These are phyloP conservation scores for Campoletis raptor DNA, from an alignment of 2,888 invertebrate species.

Conservation along the genomic window DNA sequence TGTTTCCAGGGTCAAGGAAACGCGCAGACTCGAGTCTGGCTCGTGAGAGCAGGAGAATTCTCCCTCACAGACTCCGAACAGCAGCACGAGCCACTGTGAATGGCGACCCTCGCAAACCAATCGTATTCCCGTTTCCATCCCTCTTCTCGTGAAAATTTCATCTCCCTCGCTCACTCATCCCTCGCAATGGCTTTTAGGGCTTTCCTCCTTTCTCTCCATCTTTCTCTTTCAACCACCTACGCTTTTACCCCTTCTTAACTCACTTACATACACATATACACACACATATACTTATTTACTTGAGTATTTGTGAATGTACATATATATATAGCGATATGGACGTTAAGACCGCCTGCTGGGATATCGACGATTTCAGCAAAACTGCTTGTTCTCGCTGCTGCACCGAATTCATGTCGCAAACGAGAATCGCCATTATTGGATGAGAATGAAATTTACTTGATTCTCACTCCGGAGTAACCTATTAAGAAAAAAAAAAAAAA, in stretches of 20 bases:
- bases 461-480: neutral
- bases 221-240: constrained; percentile 37
- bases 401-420: constrained; percentile 68
- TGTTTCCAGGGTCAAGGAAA: constrained; percentile 80
- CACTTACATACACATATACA: neutral
- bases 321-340: constrained; percentile 12
- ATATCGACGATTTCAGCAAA: constrained; percentile 69
- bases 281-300: neutral
- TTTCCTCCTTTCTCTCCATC: constrained; percentile 34
- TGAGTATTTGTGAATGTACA: neutral
- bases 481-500: neutral
- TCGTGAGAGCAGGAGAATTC: constrained; percentile 60
- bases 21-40: constrained; percentile 79
- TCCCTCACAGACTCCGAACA: constrained; percentile 81
- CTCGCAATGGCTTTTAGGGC: constrained; percentile 25
- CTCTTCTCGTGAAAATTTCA: constrained; percentile 80
- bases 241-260: constrained; percentile 63
- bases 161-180: constrained; percentile 62
- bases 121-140: constrained; percentile 85
- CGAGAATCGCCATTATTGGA: constrained; percentile 57
- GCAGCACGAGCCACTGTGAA: constrained; percentile 80
- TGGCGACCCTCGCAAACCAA: constrained; percentile 85
- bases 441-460: constrained; percentile 52
- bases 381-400: constrained; percentile 60
- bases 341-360: constrained; percentile 40